Evolutionary conservation across 1,140 invertebrate species (phyloP).

Genomic region (Pantala flavescens): DNA sequence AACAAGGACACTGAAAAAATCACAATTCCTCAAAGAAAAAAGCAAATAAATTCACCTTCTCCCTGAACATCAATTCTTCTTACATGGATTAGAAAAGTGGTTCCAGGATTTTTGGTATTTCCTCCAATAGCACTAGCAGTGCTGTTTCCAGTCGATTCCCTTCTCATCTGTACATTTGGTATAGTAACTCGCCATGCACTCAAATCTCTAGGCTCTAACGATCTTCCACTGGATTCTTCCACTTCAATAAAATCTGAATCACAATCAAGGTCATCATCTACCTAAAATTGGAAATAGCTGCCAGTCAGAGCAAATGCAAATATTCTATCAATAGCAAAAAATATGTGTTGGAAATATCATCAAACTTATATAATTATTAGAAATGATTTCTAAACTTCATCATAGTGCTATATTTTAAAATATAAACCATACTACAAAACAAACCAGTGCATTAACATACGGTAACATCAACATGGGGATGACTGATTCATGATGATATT

Average conservation of each 20-base stretch:
- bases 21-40: too few relatives aligned
- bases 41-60: conserved; percentile 20
- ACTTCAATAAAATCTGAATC: not conserved
- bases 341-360: too few relatives aligned
- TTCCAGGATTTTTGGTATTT: conserved; percentile 32
- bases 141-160: conserved; percentile 30
- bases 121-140: not conserved
- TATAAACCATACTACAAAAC: too few relatives aligned
- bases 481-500: too few relatives aligned
- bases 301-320: too few relatives aligned
- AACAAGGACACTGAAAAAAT: too few relatives aligned
- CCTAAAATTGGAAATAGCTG: not conserved
- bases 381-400: too few relatives aligned
- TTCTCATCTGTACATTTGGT: conserved; percentile 41
- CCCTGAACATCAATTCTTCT: conserved; percentile 41
- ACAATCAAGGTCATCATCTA: not conserved
- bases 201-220: conserved; percentile 41
- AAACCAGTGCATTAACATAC: too few relatives aligned
- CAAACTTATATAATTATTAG: too few relatives aligned
- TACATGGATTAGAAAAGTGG: conserved; percentile 51
- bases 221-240: not conserved
- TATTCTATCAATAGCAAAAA: too few relatives aligned
- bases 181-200: conserved; percentile 60
- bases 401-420: too few relatives aligned
- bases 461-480: too few relatives aligned